phyloP scores from a whole-genome alignment of 2,888 invertebrate genomes.

The Acleris cristana region DNA sequence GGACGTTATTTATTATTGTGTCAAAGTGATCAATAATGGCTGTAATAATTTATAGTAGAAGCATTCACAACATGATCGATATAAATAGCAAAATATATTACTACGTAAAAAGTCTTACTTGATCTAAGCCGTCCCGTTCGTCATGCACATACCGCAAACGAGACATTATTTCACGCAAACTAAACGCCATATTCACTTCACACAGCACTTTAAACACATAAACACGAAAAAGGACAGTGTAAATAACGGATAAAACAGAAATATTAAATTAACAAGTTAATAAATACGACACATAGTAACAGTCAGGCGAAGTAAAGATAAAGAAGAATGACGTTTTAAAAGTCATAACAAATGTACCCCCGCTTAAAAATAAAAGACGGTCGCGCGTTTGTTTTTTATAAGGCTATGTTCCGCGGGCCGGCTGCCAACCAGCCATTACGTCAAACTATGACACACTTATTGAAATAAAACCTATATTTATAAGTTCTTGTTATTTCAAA shows the following conservation, averaged over 20 bases:
- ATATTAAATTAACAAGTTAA: conserved; percentile 39
- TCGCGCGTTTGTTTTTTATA: conserved; percentile 12
- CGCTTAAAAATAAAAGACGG: conserved; percentile 44
- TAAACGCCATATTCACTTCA: conserved; percentile 67
- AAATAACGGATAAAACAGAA: conserved; percentile 39
- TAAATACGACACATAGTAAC: conserved; percentile 44
- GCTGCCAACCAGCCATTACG: conserved; percentile 8
- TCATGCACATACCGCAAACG: conserved; percentile 69
- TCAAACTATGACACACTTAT: too few relatives aligned
- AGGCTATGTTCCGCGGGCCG: conserved; percentile 1
- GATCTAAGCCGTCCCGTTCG: conserved; percentile 60
- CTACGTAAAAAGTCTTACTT: conserved; percentile 39
- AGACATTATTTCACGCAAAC: conserved; percentile 70
- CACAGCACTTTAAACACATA: conserved; percentile 44
- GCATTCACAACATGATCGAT: conserved; percentile 25
- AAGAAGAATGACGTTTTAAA: conserved; percentile 37
- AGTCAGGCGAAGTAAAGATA: conserved; percentile 40
- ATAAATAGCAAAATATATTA: conserved; percentile 17
- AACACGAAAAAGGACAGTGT: conserved; percentile 39
- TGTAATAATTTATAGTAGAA: conserved; percentile 34
- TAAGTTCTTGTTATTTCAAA: too few relatives aligned
- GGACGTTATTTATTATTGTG: conserved; percentile 36
- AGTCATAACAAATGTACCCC: conserved; percentile 38
- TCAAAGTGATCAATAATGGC: conserved; percentile 35
- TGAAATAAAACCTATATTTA: too few relatives aligned